These are phyloP conservation scores for Euleptes europaea DNA, from an alignment of 2,113 vertebrate genomes.

Conservation along the genomic window DNA sequence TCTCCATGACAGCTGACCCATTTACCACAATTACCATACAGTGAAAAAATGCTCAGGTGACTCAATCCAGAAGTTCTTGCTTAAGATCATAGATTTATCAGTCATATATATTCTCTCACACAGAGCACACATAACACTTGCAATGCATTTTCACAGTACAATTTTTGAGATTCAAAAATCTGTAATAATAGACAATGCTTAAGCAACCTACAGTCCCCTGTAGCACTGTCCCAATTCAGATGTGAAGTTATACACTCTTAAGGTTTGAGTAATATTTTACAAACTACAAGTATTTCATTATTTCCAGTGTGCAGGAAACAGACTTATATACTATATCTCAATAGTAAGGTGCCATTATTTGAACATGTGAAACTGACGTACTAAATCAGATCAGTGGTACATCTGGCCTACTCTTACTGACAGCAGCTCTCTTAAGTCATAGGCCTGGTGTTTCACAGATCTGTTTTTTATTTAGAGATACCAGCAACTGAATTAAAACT, in stretches of 20 bases:
- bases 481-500: neutral
- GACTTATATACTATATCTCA: neutral
- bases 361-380: neutral
- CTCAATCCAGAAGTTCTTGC: neutral
- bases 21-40: neutral
- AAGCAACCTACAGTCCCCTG: neutral
- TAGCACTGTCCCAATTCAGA: neutral
- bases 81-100: constrained; percentile 12
- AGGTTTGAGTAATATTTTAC: neutral
- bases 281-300: neutral
- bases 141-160: neutral
- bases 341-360: neutral
- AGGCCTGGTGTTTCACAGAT: neutral
- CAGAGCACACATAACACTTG: neutral
- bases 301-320: neutral
- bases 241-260: neutral
- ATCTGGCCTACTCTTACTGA: neutral
- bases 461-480: neutral
- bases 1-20: neutral
- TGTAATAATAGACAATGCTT: neutral
- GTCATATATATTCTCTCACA: neutral
- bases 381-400: neutral
- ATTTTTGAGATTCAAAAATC: constrained; percentile 5
- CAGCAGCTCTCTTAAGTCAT: neutral
- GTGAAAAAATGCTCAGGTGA: neutral